Conservation (phyloP, 2,888 invertebrate species). For the Cataglyphis cursor region DNA sequence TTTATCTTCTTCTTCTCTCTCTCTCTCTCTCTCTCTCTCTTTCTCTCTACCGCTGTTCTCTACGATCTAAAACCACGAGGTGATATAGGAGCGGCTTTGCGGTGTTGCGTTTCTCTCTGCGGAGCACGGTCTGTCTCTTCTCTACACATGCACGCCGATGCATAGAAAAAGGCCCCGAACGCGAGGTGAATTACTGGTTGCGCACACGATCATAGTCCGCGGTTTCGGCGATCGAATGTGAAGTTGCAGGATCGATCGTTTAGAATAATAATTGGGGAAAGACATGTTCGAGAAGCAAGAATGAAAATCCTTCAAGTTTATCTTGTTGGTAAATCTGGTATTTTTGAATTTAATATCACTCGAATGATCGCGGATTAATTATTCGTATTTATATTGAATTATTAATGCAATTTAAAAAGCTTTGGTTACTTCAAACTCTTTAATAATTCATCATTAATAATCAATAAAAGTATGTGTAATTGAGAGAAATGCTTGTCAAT, state of each 20-base stretch:
- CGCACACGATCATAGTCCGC: conserved; percentile 8
- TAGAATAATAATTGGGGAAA: background rate
- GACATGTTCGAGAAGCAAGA: background rate
- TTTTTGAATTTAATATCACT: background rate
- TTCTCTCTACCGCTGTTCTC: conserved; percentile 14
- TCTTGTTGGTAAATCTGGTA: background rate
- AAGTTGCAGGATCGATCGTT: background rate
- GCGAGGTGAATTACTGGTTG: conserved; percentile 65
- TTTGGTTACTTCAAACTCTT: conserved; percentile 32
- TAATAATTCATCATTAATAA: conserved; percentile 1
- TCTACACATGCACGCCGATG: conserved; percentile 68
- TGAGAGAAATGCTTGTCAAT: conserved; percentile 2
- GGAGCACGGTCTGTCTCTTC: conserved; percentile 64
- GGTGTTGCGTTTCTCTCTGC: conserved; percentile 71
- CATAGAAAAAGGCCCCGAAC: conserved; percentile 65
- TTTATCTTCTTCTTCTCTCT: background rate
- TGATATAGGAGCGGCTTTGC: conserved; percentile 79
- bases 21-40: background rate
- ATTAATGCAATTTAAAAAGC: conserved; percentile 5
- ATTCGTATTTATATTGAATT: conserved; percentile 3
- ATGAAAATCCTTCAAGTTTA: background rate
- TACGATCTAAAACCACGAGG: conserved; percentile 73
- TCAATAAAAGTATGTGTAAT: conserved; percentile 20
- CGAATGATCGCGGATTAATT: conserved; percentile 9
- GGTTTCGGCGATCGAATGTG: background rate